Base-by-base conservation (phyloP, 2,797 vertebrate genomes). In the Falco biarmicus region DNA sequence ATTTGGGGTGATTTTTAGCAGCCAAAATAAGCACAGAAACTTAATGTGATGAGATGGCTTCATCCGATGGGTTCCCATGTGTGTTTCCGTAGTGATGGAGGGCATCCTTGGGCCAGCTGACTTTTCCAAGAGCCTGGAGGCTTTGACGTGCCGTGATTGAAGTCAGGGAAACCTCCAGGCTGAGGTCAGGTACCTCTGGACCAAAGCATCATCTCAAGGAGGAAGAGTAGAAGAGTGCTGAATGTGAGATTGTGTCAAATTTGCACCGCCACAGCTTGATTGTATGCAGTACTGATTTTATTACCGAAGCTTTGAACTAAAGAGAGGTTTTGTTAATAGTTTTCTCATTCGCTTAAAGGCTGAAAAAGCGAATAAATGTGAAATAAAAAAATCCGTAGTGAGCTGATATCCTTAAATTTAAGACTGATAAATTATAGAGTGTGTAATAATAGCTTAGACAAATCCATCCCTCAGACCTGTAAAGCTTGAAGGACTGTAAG, bases 381-480 rank as follows among this genome's bases (percentile, higher is more conserved):
- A 92, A 95, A 81, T 75, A 81, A 86, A 43, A 43, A 96, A 89
- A 54, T 83, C 81, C 68, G 60, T 11, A 1, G 57, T 74, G 86
- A 94, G 56, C 56, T 39, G 71, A 68, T 94, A 79, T 39, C 77
- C 68, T 95, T 70, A 66, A 45, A 82, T 94, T 93, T 80, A 92
- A 90, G 93, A 34, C 73, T 85, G 64, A 89, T 89, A 56, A 87
- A 89, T 94, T 74, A 82, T 20, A 76, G 76, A 29, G n/a, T 29
- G 63, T 45, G 74, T 41, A 86, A 87, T 75, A 81, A 90, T 18
- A 84, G 83, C 74, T 94, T 87, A 71, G 63, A 24, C 73, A 96
- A 88, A 84, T 81, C 86, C 77, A 81, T 75, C 47, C 57, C 66
- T 92, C 79, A 84, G 83, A 48, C 61, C 65, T 75, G 73, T 21